Base-by-base conservation (phyloP, 1,140 invertebrate genomes). In the Drosophila teissieri region DNA sequence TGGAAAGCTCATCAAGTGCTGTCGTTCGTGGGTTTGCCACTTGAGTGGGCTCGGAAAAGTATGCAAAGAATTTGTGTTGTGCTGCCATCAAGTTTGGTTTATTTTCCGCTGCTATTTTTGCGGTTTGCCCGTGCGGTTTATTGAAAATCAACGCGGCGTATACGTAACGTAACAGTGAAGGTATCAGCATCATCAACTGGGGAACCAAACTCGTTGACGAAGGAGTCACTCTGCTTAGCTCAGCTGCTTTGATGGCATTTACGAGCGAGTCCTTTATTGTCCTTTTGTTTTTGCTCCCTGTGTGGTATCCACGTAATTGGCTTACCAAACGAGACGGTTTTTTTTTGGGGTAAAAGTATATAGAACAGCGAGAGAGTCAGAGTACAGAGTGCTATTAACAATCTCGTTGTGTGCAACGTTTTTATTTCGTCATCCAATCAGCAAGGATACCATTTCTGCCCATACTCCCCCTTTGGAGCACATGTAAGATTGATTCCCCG, bases 361-460 rank as follows among this genome's bases (percentile, higher is more conserved):
- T 63, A 27, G 24, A 15, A 15, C 24, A 10, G 37, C 12, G 42
- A 22, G 34, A 15, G 56, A 17, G 22, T 12, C 6, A 8, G 24
- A 10, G 31, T 3, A 6, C n/a, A 8, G 44, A 31, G 49, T 79
- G 56, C 77, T 68, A 81, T 72, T 81, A 80, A 76, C 78, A 80
- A 80, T 80, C 70, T 80, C 51, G 61, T 65, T 74, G 55, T 74
- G 62, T 79, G 61, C 57, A 74, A 62, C 61, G 61, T 78, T 82
- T 82, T 82, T 82, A 82, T 83, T 83, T 79, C 75, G 75, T 78
- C 76, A 84, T 80, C 76, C 81, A 83, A 83, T 83, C 80, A 83
- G 70, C 54, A 46, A 70, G 57, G 61, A 65, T 55, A 60, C 73
- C 51, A 54, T 46, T 48, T 37, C 31, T 8, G 12, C 31, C 51